phyloP scores from a whole-genome alignment of 2,888 invertebrate species.

The Psococerastis gibbosa region DNA sequence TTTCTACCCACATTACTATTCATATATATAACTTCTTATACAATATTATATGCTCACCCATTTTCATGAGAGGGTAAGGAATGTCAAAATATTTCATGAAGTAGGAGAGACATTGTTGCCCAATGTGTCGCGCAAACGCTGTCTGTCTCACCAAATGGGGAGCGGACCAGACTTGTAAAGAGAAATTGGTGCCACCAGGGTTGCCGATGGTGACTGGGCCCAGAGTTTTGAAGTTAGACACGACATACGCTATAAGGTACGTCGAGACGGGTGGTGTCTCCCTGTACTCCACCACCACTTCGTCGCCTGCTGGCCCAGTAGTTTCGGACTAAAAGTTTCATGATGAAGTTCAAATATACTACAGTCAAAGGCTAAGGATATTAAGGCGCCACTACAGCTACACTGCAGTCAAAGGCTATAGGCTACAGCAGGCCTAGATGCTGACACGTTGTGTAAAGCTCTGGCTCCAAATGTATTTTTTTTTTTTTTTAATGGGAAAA shows the following conservation, averaged over 20 bases:
- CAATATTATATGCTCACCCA: too few relatives aligned
- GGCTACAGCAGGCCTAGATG: too few relatives aligned
- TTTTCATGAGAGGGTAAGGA: constrained; percentile 76
- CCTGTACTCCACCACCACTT: constrained; percentile 51
- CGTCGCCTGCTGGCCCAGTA: constrained; percentile 27
- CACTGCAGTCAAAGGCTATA: too few relatives aligned
- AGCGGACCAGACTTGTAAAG: constrained; percentile 54
- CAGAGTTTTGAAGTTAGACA: constrained; percentile 57
- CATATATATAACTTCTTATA: too few relatives aligned
- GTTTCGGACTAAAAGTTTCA: too few relatives aligned
- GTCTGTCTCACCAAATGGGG: constrained; percentile 53
- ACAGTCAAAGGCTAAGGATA: too few relatives aligned
- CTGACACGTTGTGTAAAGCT: too few relatives aligned
- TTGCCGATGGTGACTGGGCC: constrained; percentile 18
- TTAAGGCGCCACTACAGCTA: too few relatives aligned
- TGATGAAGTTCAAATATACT: too few relatives aligned
- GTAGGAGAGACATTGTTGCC: constrained; percentile 51
- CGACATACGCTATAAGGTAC: constrained; percentile 80
- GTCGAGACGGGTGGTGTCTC: constrained; percentile 85
- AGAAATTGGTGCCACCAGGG: constrained; percentile 34
- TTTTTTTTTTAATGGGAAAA: too few relatives aligned
- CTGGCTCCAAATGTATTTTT: too few relatives aligned
- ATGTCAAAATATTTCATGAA: constrained; percentile 73
- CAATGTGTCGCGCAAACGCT: constrained; percentile 52
- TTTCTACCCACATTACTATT: too few relatives aligned